Evolutionary conservation across 2,113 vertebrate genomes (phyloP), one percentile per base, ranked within the genome.

Genomic region (Tenrec ecaudatus): DNA sequence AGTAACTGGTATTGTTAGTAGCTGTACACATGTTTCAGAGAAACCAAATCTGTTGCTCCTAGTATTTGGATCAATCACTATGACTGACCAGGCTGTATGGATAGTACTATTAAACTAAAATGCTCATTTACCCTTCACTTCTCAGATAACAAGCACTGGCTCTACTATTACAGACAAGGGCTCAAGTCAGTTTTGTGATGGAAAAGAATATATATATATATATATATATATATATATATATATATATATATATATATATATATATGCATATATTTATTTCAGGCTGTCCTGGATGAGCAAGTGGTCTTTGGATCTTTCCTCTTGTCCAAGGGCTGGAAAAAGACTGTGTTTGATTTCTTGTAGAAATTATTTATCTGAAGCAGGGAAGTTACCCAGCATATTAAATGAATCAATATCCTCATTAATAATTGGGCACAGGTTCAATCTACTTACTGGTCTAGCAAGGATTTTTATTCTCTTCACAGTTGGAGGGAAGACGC

Each of bases 221-320:
- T 40, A 40, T 40, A 40, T 40, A 40, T n/a, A n/a, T n/a, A n/a
- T n/a, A n/a, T n/a, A n/a, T n/a, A n/a, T n/a, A 40, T 4, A 40
- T 40, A 40, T 40, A 40, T 40, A 40, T n/a, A 40, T 40, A 40
- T 40, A 40, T 40, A n/a, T 40, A 40, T 40, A 40, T 40, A 7
- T 40, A 4, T 40, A 40, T 40, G 7, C 40, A 40, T 40, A 40
- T 40, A 40, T 40, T 78, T 36, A 73, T 86, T 79, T 77, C 60
- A 88, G 86, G 4, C 27, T 93, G 14, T 86, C 53, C 43, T 92
- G n/a, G 29, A 40, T 57, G 81, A 86, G 47, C 57, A 83, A 75
- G 29, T 95, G 88, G 64, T 64, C 19, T 93, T 94, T 91, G 58
- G 11, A 76, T 96, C 73, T 86, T 93, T 94, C 6, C 33, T 82